Percentiles rank a stretch among this genome's conserved stretches.
phyloP scores from a whole-genome alignment of 2,113 vertebrate genomes.

The Tyto alba region DNA sequence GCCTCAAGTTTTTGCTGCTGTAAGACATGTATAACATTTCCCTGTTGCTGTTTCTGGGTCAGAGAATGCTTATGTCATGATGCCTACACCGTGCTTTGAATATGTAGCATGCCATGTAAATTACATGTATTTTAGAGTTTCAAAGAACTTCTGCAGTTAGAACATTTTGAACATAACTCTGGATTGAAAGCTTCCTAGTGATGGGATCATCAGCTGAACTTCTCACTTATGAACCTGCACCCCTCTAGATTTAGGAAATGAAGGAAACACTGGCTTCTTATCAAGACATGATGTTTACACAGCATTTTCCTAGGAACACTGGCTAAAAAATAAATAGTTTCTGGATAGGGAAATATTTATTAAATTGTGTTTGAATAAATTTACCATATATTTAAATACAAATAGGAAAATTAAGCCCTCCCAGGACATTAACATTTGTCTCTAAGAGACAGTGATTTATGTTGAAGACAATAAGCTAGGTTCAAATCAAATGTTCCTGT shows the following conservation, averaged over 20 bases:
- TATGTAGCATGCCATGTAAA: not conserved
- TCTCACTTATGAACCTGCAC: not conserved
- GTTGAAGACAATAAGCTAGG: not conserved
- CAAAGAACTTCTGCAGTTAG: not conserved
- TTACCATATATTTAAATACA: not conserved
- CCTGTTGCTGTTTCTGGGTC: not conserved
- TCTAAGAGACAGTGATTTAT: not conserved
- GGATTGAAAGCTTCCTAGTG: not conserved
- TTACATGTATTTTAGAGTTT: not conserved
- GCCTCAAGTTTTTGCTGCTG: not conserved
- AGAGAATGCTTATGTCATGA: not conserved
- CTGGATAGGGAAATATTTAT: not conserved
- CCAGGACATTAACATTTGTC: not conserved
- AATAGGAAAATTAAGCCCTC: not conserved
- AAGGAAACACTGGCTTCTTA: not conserved
- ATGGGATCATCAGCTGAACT: not conserved
- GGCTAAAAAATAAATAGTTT: not conserved
- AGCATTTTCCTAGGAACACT: not conserved
- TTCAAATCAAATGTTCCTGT: not conserved
- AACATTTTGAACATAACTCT: not conserved
- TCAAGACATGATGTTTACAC: not conserved
- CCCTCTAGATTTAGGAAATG: not conserved
- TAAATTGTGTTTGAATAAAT: not conserved
- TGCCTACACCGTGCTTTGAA: slow-evolving; percentile 10
- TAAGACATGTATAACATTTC: not conserved